A percentile compares a stretch with the other conserved stretches of the same genome.
phyloP scores from a whole-genome alignment of 2,888 invertebrate species.

The Camptogramma bilineatum region DNA sequence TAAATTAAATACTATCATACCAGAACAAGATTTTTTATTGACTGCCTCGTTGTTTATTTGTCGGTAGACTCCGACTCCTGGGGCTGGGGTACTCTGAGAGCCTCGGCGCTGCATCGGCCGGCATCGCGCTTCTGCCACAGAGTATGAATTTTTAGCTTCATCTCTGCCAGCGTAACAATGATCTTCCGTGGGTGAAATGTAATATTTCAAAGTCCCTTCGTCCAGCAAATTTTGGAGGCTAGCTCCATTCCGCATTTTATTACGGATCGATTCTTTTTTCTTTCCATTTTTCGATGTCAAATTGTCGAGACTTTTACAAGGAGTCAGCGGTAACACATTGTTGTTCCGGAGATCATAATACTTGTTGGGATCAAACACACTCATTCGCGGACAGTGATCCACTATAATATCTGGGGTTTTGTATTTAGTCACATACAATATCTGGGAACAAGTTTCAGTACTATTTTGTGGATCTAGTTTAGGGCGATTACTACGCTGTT shows the following conservation, averaged over 20 bases:
- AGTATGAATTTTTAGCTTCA: slow-evolving; percentile 72
- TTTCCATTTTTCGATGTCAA: slow-evolving; percentile 66
- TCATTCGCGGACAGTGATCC: slow-evolving; percentile 72
- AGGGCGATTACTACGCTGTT: slow-evolving; percentile 67
- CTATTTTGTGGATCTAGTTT: slow-evolving; percentile 58
- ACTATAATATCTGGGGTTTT: slow-evolving; percentile 72
- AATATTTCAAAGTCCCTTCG: slow-evolving; percentile 72
- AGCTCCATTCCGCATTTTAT: slow-evolving; percentile 66
- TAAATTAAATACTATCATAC: slow-evolving; percentile 49
- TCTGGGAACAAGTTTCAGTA: slow-evolving; percentile 48
- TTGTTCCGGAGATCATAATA: slow-evolving; percentile 75
- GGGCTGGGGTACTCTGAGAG: slow-evolving; percentile 64
- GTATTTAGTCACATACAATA: slow-evolving; percentile 53
- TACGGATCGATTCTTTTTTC: slow-evolving; percentile 53
- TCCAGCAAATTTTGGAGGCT: slow-evolving; percentile 76
- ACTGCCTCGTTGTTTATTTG: slow-evolving; percentile 69
- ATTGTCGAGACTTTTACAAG: slow-evolving; percentile 82
- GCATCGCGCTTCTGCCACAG: slow-evolving; percentile 67
- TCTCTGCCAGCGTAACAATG: slow-evolving; percentile 51
- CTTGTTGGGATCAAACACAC: slow-evolving; percentile 70
- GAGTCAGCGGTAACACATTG: slow-evolving; percentile 64
- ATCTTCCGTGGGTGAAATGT: slow-evolving; percentile 66
- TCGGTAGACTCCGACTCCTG: slow-evolving; percentile 76
- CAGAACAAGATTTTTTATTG: slow-evolving; percentile 55
- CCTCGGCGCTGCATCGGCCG: slow-evolving; percentile 61